phyloP scores from a whole-genome alignment of 2,113 vertebrate genomes.

The Crotalus tigris region DNA sequence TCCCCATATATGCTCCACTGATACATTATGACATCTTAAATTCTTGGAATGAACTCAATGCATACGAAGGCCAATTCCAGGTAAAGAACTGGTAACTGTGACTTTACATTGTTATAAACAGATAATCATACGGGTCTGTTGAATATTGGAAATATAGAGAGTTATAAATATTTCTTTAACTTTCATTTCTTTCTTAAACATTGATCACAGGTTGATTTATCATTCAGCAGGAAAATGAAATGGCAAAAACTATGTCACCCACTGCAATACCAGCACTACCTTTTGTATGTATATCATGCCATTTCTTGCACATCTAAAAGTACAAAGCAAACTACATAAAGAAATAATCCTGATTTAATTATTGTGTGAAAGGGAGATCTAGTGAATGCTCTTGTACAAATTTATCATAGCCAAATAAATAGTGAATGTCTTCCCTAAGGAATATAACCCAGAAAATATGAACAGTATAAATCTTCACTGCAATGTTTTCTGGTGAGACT shows the following conservation, averaged over 20 bases:
- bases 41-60: too few relatives aligned
- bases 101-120: too few relatives aligned
- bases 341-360: background rate
- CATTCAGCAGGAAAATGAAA: background rate
- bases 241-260: background rate
- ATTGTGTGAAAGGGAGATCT: background rate
- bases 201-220: background rate
- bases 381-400: background rate
- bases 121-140: background rate
- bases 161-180: background rate
- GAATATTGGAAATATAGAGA: background rate
- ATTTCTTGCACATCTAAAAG: background rate
- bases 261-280: background rate
- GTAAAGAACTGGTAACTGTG: too few relatives aligned
- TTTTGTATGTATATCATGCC: background rate
- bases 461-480: too few relatives aligned
- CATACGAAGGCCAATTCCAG: too few relatives aligned
- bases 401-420: background rate
- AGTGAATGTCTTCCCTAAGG: background rate
- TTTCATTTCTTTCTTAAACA: background rate
- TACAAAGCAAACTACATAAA: background rate
- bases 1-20: too few relatives aligned
- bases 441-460: background rate
- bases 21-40: too few relatives aligned
- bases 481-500: too few relatives aligned